Conservation (phyloP, 2,113 vertebrate genomes). For the Ceyx margarethae region DNA sequence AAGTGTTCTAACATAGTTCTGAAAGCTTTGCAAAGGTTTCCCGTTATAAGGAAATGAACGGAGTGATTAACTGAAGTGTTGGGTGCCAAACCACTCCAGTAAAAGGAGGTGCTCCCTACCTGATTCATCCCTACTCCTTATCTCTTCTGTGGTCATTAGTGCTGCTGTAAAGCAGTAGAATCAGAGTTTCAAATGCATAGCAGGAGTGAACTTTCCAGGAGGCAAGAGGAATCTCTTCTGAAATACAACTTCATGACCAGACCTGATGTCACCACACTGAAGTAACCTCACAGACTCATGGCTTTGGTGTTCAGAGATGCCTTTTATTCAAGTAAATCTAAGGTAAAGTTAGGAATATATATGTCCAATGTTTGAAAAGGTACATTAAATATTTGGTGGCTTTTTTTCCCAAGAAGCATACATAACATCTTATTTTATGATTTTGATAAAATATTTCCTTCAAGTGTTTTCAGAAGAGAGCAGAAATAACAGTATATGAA, state of each 20-base stretch:
- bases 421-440: neutral
- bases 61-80: neutral
- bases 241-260: neutral
- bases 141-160: neutral
- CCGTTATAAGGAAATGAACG: neutral
- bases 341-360: neutral
- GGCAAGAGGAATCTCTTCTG: neutral
- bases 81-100: neutral
- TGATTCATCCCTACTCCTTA: neutral
- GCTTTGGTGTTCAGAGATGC: neutral
- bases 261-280: neutral
- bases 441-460: conserved; percentile 7
- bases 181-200: neutral
- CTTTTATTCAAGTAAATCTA: neutral
- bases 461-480: conserved; percentile 14
- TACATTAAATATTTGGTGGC: neutral
- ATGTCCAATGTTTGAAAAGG: neutral
- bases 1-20: neutral
- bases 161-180: neutral
- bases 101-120: neutral
- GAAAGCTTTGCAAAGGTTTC: neutral
- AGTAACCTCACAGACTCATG: neutral
- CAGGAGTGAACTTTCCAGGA: neutral
- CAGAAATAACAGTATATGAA: conserved; percentile 21
- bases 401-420: neutral